These are phyloP conservation scores for Xanthostigma xanthostigma DNA, from an alignment of 2,888 invertebrate species.

Conservation along the genomic window DNA sequence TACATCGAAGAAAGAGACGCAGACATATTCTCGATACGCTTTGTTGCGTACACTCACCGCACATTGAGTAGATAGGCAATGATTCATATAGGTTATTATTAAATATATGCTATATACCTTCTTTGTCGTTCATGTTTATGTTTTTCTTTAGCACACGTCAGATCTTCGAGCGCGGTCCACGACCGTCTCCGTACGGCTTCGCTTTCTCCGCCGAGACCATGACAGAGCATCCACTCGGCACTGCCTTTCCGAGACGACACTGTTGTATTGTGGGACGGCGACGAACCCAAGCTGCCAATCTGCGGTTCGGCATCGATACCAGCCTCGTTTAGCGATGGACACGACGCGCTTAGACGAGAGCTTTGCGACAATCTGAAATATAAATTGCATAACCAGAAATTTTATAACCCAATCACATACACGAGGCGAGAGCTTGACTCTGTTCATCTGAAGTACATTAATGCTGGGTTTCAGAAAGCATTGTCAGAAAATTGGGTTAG, in stretches of 20 bases:
- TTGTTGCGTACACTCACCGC: no score
- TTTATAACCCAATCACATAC: neutral
- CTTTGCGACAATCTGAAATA: slow-evolving; percentile 20
- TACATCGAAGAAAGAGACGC: no score
- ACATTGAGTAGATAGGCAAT: no score
- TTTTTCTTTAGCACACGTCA: slow-evolving; percentile 38
- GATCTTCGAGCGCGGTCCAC: slow-evolving; percentile 75
- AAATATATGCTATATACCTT: slow-evolving; percentile 30
- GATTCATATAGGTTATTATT: no score
- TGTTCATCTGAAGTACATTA: no score
- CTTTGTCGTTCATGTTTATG: slow-evolving; percentile 33
- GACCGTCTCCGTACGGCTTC: slow-evolving; percentile 50
- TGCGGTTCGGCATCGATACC: slow-evolving; percentile 25
- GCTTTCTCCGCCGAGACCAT: slow-evolving; percentile 18
- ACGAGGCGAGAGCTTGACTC: no score
- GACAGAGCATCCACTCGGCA: slow-evolving; percentile 31
- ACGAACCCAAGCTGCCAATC: slow-evolving; percentile 30
- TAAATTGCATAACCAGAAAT: neutral
- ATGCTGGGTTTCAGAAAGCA: no score
- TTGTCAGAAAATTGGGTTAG: no score
- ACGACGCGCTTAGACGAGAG: slow-evolving; percentile 54
- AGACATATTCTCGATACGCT: no score
- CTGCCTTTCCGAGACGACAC: slow-evolving; percentile 43
- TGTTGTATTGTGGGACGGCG: slow-evolving; percentile 34
- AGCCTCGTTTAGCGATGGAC: slow-evolving; percentile 50